phyloP scores from a whole-genome alignment of 2,888 invertebrate genomes.

The Pardosa pseudoannulata region DNA sequence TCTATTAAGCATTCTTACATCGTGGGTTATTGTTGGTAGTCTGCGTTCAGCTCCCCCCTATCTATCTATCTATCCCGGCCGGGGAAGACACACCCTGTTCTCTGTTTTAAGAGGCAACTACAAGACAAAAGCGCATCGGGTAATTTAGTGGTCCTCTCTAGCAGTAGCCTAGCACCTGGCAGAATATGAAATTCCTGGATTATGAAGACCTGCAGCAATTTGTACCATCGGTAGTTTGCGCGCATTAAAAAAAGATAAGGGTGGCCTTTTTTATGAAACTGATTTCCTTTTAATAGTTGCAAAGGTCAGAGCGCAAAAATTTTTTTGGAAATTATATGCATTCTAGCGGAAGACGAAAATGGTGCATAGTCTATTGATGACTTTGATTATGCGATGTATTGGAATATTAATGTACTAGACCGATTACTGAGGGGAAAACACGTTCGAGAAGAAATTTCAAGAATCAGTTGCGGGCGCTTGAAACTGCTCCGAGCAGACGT shows the following conservation, averaged over 20 bases:
- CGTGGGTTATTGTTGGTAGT: conserved; percentile 68
- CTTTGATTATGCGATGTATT: background rate
- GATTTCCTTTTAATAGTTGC: conserved; percentile 62
- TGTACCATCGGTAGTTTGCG: conserved; percentile 42
- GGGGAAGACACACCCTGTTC: conserved; percentile 57
- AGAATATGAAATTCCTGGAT: conserved; percentile 64
- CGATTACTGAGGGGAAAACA: no score
- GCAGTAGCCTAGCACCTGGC: conserved; percentile 66
- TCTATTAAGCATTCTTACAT: conserved; percentile 68
- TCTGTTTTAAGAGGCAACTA: conserved; percentile 69
- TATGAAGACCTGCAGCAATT: conserved; percentile 61
- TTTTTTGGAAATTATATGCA: conserved; percentile 29
- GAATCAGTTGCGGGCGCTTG: no score
- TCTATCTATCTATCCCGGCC: conserved; percentile 50
- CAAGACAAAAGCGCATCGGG: conserved; percentile 64
- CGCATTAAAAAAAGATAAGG: conserved; percentile 59
- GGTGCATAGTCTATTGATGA: conserved; percentile 5
- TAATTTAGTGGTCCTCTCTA: conserved; percentile 62
- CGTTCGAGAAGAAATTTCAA: no score
- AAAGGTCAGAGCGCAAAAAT: conserved; percentile 36
- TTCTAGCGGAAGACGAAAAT: background rate
- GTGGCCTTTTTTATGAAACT: conserved; percentile 22
- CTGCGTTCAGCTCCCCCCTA: conserved; percentile 32
- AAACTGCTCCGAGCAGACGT: no score
- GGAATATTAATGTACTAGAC: background rate